Base-by-base conservation (phyloP, 1,140 invertebrate genomes). In the Drosophila cardini region DNA sequence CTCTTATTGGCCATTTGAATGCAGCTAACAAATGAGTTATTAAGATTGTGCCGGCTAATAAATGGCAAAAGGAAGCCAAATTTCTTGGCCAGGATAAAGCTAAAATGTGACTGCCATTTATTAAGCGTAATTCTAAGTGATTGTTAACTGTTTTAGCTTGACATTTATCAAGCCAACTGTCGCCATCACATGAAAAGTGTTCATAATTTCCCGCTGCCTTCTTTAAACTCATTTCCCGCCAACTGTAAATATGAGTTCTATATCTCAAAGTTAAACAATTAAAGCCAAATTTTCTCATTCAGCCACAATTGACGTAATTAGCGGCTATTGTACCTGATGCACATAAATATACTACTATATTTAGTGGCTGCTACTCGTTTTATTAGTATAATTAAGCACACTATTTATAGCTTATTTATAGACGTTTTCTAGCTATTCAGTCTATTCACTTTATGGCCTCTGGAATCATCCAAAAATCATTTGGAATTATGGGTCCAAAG, bases 1-100 rank as follows among this genome's bases (percentile, higher is more conserved):
- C 11, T 71, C 76, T 83, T 83, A 83, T 74, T 83, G 83, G 79
- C 79, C 83, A 87, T 83, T 89, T 80, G 72, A 83, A 83, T 79
- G 79, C 79, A 83, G 81, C 84, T 57, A 76, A 87, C 82, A 87
- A 82, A 86, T 86, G 21, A 26, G 21, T 26, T 26, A 26, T 26
- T 26, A 26, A 26, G 10, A 11, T 38, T 38, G 36, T 38, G 36
- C 36, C 79, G 76, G 81, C 84, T 57, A 76, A 89, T 84, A 87
- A 83, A 86, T 86, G 73, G 10, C 36, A 2, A 38, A 10, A 38
- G 36, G 36, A 38, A 38, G 36, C 9, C 10, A 38, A 1, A 11
- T 4, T 38, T 38, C 34, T 38, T 18, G 16, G 26, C 16, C 16
- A 48, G 34, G 11, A 21, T 62, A 15, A 15, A 30, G 42, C 18